Conservation (phyloP, 2,113 vertebrate species). For the Myotis davidii region DNA sequence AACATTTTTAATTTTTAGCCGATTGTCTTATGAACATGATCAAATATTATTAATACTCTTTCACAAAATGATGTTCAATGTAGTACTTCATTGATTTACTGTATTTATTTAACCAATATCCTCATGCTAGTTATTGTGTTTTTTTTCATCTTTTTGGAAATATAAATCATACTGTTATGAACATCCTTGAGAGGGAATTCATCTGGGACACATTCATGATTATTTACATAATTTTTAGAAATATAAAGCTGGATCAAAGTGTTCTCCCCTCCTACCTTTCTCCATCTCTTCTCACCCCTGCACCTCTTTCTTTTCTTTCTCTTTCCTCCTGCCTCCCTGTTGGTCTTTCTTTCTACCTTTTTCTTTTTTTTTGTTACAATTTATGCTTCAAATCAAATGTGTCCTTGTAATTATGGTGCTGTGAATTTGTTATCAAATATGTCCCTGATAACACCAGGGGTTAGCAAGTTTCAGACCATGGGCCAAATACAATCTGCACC, state of each 20-base stretch:
- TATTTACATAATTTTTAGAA: slow-evolving; percentile 9
- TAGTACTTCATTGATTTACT: not conserved
- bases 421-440: not conserved
- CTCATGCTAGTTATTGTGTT: not conserved
- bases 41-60: not conserved
- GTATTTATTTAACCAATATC: not conserved
- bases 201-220: not conserved
- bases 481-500: not conserved
- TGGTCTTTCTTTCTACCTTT: not conserved
- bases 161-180: not conserved
- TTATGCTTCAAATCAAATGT: slow-evolving; percentile 5
- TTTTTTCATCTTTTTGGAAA: not conserved
- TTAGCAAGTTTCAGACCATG: not conserved
- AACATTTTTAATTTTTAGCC: not conserved
- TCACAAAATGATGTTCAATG: not conserved
- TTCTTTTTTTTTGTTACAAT: not conserved
- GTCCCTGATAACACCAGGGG: not conserved
- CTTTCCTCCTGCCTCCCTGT: not conserved
- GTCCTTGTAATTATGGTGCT: not conserved
- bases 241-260: not conserved
- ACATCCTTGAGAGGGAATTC: not conserved
- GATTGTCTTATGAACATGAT: not conserved
- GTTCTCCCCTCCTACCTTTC: not conserved
- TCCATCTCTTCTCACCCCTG: not conserved
- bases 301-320: not conserved